Base-by-base conservation (phyloP, 2,113 vertebrate genomes). In the Alexandromys fortis region DNA sequence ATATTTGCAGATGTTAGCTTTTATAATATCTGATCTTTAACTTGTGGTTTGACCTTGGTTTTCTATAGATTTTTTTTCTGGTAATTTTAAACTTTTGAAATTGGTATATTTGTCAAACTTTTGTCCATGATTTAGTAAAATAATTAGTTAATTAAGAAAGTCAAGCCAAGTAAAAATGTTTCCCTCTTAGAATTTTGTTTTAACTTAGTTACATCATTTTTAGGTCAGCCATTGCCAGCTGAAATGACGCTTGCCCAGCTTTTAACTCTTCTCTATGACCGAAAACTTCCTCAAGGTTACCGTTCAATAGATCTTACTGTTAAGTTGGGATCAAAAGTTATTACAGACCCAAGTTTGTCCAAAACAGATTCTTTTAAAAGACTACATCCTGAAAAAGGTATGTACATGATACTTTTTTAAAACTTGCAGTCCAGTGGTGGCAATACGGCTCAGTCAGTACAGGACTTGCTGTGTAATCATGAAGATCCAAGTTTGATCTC, bases 361-460 rank as follows among this genome's bases (percentile, higher is more conserved):
- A 99, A 99, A 98, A 99, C 99, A 0, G 99, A 99, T 96, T 99
- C 99, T 58, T 99, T 99, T 98, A 99, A 99, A 98, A 99, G 99
- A 90, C 98, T 99, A 0, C 99, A 99, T 89, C 99, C 99, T 42
- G 99, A 99, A 93, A 99, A 99, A 99, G 99, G 99, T 99, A 98
- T 49, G 94, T 76, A 2, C n/a, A 0, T 65, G 61, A 96, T 72
- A 81, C 13, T 65, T 0, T 33, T 89, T 82, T 95, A 42, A 13
- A 4, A 85, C 16, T 49, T 87, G 6, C 19, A n/a, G 12, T 35
- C 1, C 3, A 14, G 7, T 49, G 30, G 21, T 52, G 47, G 22
- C 26, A n/a, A n/a, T 47, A 35, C 2, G 33, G 47, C 47, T 52
- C 3, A n/a, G 45, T 52, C 10, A 49, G 21, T 26, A 86, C 68